Percentiles rank a stretch among this genome's conserved stretches.
phyloP scores from a whole-genome alignment of 2,888 invertebrate genomes.

The Ochropleura plecta region DNA sequence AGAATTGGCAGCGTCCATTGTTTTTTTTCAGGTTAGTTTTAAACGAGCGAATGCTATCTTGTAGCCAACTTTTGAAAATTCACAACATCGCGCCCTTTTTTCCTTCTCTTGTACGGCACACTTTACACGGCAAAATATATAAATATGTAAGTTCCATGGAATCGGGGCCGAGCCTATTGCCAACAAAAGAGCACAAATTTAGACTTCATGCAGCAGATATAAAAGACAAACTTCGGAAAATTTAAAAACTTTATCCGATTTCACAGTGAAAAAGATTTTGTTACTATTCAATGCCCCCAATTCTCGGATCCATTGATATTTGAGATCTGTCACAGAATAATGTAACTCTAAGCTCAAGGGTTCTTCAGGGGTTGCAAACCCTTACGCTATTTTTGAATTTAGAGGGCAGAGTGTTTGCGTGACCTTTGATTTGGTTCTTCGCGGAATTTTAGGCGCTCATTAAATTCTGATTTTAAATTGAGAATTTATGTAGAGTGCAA shows the following conservation, averaged over 20 bases:
- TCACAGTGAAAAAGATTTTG: conserved; percentile 59
- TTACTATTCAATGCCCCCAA: conserved; percentile 60
- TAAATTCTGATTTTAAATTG: conserved; percentile 55
- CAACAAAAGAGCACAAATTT: neutral
- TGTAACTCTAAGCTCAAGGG: conserved; percentile 56
- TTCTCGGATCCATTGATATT: conserved; percentile 59
- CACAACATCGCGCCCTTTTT: neutral
- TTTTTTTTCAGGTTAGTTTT: neutral
- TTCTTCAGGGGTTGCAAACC: conserved; percentile 44
- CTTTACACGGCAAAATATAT: too few relatives aligned
- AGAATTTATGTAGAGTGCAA: conserved; percentile 41
- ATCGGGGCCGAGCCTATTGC: neutral
- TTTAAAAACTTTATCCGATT: conserved; percentile 44
- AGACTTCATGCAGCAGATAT: neutral
- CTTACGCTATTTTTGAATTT: conserved; percentile 55
- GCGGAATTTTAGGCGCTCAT: conserved; percentile 42
- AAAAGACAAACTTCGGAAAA: conserved; percentile 25
- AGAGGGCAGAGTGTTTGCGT: conserved; percentile 40
- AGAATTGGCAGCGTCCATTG: neutral
- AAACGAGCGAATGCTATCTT: neutral
- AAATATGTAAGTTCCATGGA: neutral
- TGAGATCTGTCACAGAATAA: conserved; percentile 53
- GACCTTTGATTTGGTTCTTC: conserved; percentile 55
- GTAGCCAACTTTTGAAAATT: neutral
- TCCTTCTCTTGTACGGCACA: too few relatives aligned